Percentiles rank a stretch among this genome's conserved stretches.
Evolutionary conservation across 2,797 vertebrate genomes (phyloP).

Genomic region (Pseudochirops corinnae): DNA sequence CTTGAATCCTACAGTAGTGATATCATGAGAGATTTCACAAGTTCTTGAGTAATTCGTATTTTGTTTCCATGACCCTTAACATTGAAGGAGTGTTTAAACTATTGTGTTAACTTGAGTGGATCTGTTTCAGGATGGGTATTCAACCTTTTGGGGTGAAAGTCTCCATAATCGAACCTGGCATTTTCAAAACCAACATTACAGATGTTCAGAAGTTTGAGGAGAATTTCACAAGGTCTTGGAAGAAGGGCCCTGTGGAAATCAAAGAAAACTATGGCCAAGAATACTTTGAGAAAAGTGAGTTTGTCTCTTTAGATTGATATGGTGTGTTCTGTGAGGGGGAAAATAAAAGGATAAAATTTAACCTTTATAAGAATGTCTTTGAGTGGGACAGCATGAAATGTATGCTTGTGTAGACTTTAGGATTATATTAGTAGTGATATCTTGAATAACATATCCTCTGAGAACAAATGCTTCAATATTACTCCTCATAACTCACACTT

Average conservation of each 20-base stretch:
- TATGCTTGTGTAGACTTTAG: no score
- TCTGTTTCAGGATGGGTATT: neutral
- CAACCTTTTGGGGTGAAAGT: neutral
- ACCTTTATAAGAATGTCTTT: neutral
- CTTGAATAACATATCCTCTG: no score
- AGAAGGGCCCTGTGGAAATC: neutral
- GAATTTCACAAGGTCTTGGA: neutral
- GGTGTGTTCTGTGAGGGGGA: neutral
- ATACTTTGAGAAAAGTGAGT: neutral
- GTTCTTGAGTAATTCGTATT: neutral
- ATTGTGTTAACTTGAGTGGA: neutral
- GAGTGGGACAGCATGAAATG: neutral
- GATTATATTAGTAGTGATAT: no score
- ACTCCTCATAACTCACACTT: no score
- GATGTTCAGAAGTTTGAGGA: fast-evolving
- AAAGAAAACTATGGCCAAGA: neutral
- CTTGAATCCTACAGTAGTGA: neutral
- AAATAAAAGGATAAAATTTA: neutral
- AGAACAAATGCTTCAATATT: no score
- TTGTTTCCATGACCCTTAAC: neutral
- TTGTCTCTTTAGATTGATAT: neutral
- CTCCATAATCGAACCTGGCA: neutral
- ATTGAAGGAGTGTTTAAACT: neutral
- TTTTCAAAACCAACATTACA: neutral
- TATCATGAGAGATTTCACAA: neutral